These are phyloP conservation scores for Chironomus riparius DNA, from an alignment of 2,888 invertebrate species.

Conservation along the genomic window DNA sequence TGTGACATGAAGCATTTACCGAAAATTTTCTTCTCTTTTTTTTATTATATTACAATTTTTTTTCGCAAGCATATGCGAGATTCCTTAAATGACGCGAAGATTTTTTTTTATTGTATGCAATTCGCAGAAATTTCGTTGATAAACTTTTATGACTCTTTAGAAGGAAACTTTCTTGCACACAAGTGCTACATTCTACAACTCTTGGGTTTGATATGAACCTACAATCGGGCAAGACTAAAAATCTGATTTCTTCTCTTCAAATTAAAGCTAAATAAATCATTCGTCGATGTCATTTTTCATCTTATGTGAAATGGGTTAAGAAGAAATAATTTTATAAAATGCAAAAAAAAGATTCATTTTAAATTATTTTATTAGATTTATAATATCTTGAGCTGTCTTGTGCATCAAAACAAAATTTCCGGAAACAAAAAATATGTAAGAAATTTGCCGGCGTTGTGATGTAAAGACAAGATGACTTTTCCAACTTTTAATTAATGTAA, in stretches of 20 bases:
- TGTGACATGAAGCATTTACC: not conserved
- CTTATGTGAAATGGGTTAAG: not conserved
- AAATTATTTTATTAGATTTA: too few species aligned
- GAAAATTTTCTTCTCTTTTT: not conserved
- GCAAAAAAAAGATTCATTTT: not conserved
- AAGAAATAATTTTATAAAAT: not conserved
- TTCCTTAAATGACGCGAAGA: not conserved
- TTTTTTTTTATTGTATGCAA: not conserved
- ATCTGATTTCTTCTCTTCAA: not conserved
- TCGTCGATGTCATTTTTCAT: not conserved
- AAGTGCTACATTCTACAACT: not conserved
- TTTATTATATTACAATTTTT: not conserved
- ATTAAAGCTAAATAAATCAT: conserved; percentile 16
- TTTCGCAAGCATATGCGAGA: conserved; percentile 11
- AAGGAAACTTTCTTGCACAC: not conserved
- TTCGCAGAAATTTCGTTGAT: conserved; percentile 1
- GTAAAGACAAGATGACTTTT: not conserved
- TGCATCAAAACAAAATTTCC: conserved; percentile 7
- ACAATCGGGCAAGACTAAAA: not conserved
- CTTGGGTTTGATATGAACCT: too few species aligned
- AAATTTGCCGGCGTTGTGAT: not conserved
- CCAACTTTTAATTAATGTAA: conserved; percentile 23
- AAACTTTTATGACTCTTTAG: not conserved
- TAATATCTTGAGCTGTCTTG: not conserved
- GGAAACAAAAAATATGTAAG: conserved; percentile 2